Evolutionary conservation across 1,140 invertebrate genomes (phyloP).

Genomic region (Eufriesea mexicana): DNA sequence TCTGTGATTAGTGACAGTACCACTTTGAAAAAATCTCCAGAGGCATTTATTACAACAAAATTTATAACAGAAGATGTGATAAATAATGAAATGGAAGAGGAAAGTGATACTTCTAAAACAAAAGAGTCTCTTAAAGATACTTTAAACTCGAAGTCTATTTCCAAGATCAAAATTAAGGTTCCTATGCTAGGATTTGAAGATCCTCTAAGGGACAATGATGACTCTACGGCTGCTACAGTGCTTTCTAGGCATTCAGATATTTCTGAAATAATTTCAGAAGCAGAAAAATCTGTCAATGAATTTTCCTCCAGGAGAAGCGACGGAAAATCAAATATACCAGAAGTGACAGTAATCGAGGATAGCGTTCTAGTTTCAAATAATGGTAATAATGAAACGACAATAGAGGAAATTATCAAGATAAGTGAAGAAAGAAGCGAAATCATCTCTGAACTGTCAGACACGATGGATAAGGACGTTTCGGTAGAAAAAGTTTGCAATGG

Average conservation of each 20-base stretch:
- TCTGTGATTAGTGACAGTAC: neutral
- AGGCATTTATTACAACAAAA: neutral
- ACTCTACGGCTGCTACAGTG: neutral
- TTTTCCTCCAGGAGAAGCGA: neutral
- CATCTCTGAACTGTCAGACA: constrained; percentile 18
- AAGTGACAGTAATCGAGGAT: neutral
- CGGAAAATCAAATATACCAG: neutral
- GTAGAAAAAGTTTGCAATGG: neutral
- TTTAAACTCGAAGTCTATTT: neutral
- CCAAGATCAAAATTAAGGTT: neutral
- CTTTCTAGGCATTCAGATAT: neutral
- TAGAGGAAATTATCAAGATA: constrained; percentile 30
- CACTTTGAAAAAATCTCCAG: neutral
- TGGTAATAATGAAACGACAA: constrained; percentile 2
- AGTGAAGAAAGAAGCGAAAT: constrained; percentile 39
- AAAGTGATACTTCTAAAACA: neutral
- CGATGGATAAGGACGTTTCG: neutral
- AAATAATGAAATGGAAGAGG: neutral
- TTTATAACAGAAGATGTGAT: neutral
- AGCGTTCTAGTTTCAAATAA: neutral
- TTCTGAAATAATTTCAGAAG: constrained; percentile 13
- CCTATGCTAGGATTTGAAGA: neutral
- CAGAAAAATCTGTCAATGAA: neutral
- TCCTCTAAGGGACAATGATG: neutral
- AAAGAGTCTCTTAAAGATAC: neutral